phyloP scores from a whole-genome alignment of 1,140 invertebrate genomes.

The Calycopis cecrops region DNA sequence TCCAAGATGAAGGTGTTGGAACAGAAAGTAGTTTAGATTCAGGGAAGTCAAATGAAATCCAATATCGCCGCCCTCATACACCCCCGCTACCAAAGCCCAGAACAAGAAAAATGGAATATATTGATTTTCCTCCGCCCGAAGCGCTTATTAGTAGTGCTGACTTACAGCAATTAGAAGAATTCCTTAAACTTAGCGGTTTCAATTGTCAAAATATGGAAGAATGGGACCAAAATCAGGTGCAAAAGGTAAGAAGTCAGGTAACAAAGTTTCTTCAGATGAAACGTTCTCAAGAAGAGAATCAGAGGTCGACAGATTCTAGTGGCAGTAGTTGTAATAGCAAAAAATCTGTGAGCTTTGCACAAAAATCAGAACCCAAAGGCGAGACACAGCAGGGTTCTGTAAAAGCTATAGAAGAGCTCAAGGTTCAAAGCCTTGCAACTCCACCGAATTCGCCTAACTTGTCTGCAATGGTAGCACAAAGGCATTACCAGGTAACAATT shows the following conservation, averaged over 20 bases:
- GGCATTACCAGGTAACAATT: constrained; percentile 72
- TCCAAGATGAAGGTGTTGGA: constrained; percentile 71
- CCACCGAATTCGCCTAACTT: constrained; percentile 85
- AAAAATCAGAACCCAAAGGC: constrained; percentile 58
- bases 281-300: constrained; percentile 80
- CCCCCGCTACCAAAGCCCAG: constrained; percentile 68
- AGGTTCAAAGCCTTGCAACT: constrained; percentile 71
- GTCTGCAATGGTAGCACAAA: constrained; percentile 75
- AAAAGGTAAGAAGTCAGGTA: constrained; percentile 82
- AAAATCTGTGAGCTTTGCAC: constrained; percentile 75
- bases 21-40: constrained; percentile 74
- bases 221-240: constrained; percentile 79
- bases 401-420: constrained; percentile 59
- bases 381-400: constrained; percentile 43
- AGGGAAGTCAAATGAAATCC: constrained; percentile 73
- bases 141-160: constrained; percentile 78
- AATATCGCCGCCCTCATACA: constrained; percentile 68
- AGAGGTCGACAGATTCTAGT: constrained; percentile 81
- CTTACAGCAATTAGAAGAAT: constrained; percentile 82
- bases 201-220: constrained; percentile 80
- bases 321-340: constrained; percentile 79
- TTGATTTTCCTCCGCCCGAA: constrained; percentile 63
- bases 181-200: constrained; percentile 82
- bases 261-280: constrained; percentile 80
- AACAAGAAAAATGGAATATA: constrained; percentile 65